Evolutionary conservation across 23 tunicate genomes (phyloP).

Genomic region (Aplidium turbinatum): DNA sequence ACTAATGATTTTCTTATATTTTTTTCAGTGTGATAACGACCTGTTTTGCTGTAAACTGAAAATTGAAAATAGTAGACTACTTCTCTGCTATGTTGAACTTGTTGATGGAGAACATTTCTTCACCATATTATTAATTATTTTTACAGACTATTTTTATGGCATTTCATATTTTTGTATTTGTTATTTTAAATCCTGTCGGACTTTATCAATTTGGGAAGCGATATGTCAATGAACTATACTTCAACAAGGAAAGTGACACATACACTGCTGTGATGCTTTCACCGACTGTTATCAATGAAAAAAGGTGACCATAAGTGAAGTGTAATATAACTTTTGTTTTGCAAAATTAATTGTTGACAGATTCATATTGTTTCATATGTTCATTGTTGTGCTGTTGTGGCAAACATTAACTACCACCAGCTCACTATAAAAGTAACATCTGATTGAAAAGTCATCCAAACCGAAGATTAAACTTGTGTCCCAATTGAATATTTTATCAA

Average conservation of each 20-base stretch:
- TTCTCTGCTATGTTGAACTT: too few relatives aligned
- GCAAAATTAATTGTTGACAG: background rate
- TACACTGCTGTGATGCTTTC: slow-evolving; percentile 72
- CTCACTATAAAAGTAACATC: too few relatives aligned
- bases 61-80: too few relatives aligned
- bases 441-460: too few relatives aligned
- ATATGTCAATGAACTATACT: slow-evolving; percentile 66
- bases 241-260: slow-evolving; percentile 38
- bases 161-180: slow-evolving; percentile 45
- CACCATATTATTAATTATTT: too few relatives aligned
- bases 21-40: too few relatives aligned
- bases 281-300: slow-evolving; percentile 45
- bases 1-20: too few relatives aligned
- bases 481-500: too few relatives aligned
- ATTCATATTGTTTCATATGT: background rate
- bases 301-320: slow-evolving; percentile 26
- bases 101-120: too few relatives aligned
- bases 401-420: too few relatives aligned
- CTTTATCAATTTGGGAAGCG: slow-evolving; percentile 74
- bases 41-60: too few relatives aligned
- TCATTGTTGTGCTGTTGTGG: background rate
- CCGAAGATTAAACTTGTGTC: too few relatives aligned
- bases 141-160: slow-evolving; percentile 39
- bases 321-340: background rate
- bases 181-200: slow-evolving; percentile 51